phyloP scores from a whole-genome alignment of 2,888 invertebrate genomes.

The Miltochrista miniata region DNA sequence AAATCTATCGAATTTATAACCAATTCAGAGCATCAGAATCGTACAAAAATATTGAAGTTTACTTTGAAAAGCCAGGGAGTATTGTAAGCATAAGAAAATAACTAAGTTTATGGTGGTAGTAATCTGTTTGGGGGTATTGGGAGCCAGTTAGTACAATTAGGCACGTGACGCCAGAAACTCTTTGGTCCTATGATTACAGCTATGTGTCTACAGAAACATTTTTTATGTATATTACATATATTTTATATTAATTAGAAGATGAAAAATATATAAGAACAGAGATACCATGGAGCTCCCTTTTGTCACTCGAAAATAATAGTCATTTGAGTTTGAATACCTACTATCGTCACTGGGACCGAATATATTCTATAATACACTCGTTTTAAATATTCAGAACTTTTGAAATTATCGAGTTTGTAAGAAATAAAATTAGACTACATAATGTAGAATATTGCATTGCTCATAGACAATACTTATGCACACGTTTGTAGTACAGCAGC shows the following conservation, averaged over 20 bases:
- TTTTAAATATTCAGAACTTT: neutral
- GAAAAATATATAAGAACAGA: neutral
- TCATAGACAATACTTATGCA: neutral
- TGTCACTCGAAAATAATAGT: slow-evolving; percentile 2
- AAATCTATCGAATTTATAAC: too few relatives aligned
- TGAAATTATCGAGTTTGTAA: slow-evolving; percentile 14
- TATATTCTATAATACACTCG: neutral
- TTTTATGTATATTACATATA: slow-evolving; percentile 16
- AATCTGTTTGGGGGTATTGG: slow-evolving; percentile 4
- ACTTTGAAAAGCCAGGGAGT: neutral
- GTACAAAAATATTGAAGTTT: too few relatives aligned
- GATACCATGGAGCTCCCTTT: slow-evolving; percentile 6
- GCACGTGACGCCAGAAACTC: slow-evolving; percentile 36
- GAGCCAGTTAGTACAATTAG: slow-evolving; percentile 25
- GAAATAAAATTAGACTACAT: neutral
- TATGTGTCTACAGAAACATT: slow-evolving; percentile 29
- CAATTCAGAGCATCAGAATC: too few relatives aligned
- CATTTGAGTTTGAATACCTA: neutral
- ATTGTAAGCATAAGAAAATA: neutral
- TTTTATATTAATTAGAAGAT: slow-evolving; percentile 22
- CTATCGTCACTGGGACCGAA: too few relatives aligned
- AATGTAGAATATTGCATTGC: neutral
- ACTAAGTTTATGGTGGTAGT: neutral
- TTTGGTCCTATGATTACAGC: slow-evolving; percentile 40
- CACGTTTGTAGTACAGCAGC: slow-evolving; percentile 3